phyloP scores from a whole-genome alignment of 2,113 vertebrate species.

The Empidonax alnorum region DNA sequence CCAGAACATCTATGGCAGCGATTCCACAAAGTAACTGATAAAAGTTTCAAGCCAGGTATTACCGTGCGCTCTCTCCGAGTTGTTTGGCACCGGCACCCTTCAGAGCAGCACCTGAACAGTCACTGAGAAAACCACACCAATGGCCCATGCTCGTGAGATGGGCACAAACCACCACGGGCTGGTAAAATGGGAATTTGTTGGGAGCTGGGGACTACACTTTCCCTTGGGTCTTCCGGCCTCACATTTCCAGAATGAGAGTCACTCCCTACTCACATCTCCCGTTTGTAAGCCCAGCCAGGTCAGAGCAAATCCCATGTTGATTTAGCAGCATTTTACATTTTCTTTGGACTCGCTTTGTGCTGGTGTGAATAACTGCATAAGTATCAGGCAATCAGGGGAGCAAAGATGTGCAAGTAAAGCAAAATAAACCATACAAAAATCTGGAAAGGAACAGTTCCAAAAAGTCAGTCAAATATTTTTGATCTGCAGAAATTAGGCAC shows the following conservation, averaged over 20 bases:
- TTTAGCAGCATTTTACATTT: constrained; percentile 48
- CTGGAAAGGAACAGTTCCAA: neutral
- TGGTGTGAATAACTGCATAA: constrained; percentile 23
- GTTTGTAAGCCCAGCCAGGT: neutral
- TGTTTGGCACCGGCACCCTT: neutral
- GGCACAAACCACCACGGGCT: neutral
- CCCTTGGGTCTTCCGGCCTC: neutral
- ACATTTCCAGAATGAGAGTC: neutral
- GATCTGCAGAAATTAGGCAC: neutral
- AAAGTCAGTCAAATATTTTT: neutral
- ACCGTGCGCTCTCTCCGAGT: rapidly evolving
- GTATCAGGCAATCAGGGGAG: neutral
- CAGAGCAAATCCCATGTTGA: constrained; percentile 1
- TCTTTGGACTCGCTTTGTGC: constrained; percentile 22
- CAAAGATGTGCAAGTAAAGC: constrained; percentile 32
- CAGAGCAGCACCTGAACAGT: neutral
- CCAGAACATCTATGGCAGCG: neutral
- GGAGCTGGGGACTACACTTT: neutral
- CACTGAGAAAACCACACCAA: rapidly evolving
- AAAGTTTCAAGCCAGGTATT: neutral
- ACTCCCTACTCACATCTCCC: neutral
- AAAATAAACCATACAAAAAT: neutral
- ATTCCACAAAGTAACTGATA: neutral
- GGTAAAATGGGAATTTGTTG: neutral
- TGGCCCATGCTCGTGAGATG: rapidly evolving